Evolutionary conservation across 2,888 invertebrate genomes (phyloP).

Genomic region (Callosobruchus maculatus): DNA sequence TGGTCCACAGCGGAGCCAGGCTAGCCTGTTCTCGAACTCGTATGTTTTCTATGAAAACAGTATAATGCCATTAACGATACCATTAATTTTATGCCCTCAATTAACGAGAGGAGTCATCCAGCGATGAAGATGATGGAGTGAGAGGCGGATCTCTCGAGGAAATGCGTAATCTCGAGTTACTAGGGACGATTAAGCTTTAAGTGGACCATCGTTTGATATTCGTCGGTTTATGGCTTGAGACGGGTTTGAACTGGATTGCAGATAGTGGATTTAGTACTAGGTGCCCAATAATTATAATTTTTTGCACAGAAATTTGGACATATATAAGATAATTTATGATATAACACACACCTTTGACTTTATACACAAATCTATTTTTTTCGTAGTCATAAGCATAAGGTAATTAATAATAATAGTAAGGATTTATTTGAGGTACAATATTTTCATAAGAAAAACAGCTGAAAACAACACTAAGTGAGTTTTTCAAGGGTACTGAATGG

Average conservation of each 20-base stretch:
- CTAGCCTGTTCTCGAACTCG: background rate
- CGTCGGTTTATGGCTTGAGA: background rate
- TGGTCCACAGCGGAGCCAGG: background rate
- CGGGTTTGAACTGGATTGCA: background rate
- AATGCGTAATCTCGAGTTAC: background rate
- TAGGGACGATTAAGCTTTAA: background rate
- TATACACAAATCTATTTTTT: no score
- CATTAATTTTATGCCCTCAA: background rate
- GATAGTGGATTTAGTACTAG: background rate
- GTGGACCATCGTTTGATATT: background rate
- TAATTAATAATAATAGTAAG: no score
- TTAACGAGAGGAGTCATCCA: background rate
- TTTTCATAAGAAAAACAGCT: no score
- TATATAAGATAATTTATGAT: no score
- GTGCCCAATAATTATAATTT: no score
- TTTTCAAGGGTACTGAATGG: no score
- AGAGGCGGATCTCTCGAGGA: background rate
- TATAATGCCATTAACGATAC: background rate
- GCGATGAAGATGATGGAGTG: background rate
- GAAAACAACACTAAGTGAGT: no score
- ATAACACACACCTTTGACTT: no score
- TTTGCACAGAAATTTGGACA: no score
- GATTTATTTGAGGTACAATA: no score
- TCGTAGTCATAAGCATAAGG: no score
- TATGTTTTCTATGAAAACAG: background rate